Evolutionary conservation across 35 echinoderm and acorn worm genomes (phyloP).

Genomic region (Apostichopus japonicus): DNA sequence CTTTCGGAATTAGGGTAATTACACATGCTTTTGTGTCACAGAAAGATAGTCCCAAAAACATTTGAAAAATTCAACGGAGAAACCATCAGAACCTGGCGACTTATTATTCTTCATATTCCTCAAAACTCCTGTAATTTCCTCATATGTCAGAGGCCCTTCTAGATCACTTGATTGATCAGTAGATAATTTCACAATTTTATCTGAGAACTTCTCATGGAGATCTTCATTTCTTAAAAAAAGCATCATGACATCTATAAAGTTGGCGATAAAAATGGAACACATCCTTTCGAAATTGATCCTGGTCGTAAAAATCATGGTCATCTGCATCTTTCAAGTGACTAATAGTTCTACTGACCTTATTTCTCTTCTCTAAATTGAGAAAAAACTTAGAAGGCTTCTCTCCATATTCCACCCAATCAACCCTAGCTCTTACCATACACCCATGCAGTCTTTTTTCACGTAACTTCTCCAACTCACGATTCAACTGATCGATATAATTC

Average conservation of each 20-base stretch:
- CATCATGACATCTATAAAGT: background rate
- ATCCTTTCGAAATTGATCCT: background rate
- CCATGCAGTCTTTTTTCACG: background rate
- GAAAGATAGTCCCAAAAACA: conserved; percentile 1
- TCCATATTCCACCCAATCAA: background rate
- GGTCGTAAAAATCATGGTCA: background rate
- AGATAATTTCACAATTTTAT: background rate
- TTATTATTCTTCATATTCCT: conserved; percentile 31
- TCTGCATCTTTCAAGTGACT: background rate
- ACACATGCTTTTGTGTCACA: conserved; percentile 15
- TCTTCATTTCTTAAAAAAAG: background rate
- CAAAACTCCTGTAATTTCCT: background rate
- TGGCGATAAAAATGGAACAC: background rate
- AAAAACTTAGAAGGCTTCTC: conserved; percentile 1
- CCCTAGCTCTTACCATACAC: background rate
- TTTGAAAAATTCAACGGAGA: background rate
- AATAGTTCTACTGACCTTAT: background rate
- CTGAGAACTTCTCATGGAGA: background rate
- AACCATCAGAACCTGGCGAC: conserved; percentile 20
- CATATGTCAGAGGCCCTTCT: background rate
- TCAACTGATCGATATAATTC: background rate
- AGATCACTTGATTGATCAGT: background rate
- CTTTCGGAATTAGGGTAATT: background rate
- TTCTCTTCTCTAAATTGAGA: conserved; percentile 29
- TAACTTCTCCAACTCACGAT: background rate